Evolutionary conservation across 2,888 invertebrate species (phyloP).

Genomic region (Seladonia tumulorum): DNA sequence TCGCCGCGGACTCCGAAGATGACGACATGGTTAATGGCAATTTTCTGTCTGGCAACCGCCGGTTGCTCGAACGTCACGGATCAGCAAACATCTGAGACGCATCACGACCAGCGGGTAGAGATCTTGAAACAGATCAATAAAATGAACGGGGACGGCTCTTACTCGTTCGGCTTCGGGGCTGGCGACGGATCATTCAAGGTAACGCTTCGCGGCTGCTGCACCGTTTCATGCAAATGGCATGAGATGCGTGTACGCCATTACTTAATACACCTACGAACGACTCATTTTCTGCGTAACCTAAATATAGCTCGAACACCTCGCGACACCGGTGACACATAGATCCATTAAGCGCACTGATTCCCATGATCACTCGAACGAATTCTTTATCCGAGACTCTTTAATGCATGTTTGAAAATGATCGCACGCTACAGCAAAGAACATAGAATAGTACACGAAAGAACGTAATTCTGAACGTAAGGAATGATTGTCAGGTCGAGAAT

Average conservation of each 20-base stretch:
- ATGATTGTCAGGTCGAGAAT: slow-evolving; percentile 87
- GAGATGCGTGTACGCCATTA: slow-evolving; percentile 34
- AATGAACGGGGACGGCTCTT: slow-evolving; percentile 93
- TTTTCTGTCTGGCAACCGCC: slow-evolving; percentile 82
- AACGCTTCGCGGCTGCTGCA: slow-evolving; percentile 49
- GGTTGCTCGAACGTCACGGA: slow-evolving; percentile 82
- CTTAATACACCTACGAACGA: slow-evolving; percentile 19
- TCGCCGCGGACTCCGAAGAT: slow-evolving; percentile 76
- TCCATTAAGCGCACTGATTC: background rate
- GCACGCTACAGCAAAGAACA: background rate
- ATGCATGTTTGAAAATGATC: background rate
- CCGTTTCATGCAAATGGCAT: slow-evolving; percentile 48
- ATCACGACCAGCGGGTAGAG: slow-evolving; percentile 89
- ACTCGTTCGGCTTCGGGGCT: slow-evolving; percentile 93
- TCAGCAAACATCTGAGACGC: slow-evolving; percentile 86
- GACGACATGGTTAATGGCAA: slow-evolving; percentile 83
- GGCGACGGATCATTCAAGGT: slow-evolving; percentile 93
- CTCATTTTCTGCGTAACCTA: background rate
- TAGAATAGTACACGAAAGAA: background rate
- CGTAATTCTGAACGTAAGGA: slow-evolving; percentile 33
- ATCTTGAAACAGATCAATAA: slow-evolving; percentile 93
- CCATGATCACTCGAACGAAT: background rate
- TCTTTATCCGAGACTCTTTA: background rate
- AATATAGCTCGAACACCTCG: slow-evolving; percentile 3
- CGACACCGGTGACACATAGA: background rate